Conservation (phyloP, 2,797 vertebrate species). For the Menidia menidia region DNA sequence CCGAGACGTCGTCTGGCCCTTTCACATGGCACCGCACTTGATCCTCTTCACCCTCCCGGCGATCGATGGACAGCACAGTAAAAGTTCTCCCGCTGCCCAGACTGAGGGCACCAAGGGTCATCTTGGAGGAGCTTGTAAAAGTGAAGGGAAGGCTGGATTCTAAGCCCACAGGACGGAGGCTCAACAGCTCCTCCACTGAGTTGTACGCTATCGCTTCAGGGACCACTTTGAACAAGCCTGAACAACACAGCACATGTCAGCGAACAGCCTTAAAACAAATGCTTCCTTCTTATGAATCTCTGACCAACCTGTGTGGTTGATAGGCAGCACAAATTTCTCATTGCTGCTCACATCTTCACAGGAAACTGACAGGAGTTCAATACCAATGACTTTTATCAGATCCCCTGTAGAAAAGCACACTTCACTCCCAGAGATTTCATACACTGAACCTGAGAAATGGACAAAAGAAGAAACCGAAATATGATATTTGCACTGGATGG, state of each 20-base stretch:
- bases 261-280: background rate
- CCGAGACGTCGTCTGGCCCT: slow-evolving; percentile 50
- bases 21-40: slow-evolving; percentile 73
- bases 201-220: slow-evolving; percentile 58
- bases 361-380: slow-evolving; percentile 79
- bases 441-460: slow-evolving; percentile 85
- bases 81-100: slow-evolving; percentile 68
- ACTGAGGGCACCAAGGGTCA: slow-evolving; percentile 62
- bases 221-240: slow-evolving; percentile 85
- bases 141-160: slow-evolving; percentile 72
- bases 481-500: background rate
- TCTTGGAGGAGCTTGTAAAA: slow-evolving; percentile 73
- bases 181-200: slow-evolving; percentile 80
- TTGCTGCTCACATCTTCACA: slow-evolving; percentile 78
- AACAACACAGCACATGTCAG: slow-evolving; percentile 26
- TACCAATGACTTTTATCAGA: slow-evolving; percentile 85
- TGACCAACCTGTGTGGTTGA: slow-evolving; percentile 72
- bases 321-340: slow-evolving; percentile 79
- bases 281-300: background rate
- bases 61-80: slow-evolving; percentile 71
- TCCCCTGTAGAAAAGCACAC: slow-evolving; percentile 93
- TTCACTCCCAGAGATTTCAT: slow-evolving; percentile 90
- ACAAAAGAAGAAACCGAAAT: background rate
- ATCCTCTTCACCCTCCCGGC: background rate
- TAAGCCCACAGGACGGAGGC: slow-evolving; percentile 56